Conservation (phyloP, 2,888 invertebrate species). For the Craniophora ligustri region DNA sequence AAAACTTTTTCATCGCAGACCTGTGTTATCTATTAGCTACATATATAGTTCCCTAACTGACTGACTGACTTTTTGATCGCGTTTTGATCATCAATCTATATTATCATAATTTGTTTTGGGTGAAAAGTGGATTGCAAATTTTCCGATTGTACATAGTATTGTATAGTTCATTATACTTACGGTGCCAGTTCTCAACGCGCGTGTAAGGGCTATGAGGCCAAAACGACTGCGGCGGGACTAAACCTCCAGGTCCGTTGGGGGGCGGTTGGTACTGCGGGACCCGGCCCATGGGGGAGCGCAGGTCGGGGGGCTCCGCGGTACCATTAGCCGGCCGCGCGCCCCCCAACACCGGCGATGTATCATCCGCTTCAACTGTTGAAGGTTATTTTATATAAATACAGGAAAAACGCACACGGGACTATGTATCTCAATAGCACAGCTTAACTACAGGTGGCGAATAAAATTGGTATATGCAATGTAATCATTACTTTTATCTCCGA, state of each 20-base stretch:
- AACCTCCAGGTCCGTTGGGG: constrained; percentile 81
- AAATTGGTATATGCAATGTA: too few species aligned
- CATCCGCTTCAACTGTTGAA: constrained; percentile 67
- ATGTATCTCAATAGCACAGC: too few species aligned
- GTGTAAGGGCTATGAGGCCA: constrained; percentile 76
- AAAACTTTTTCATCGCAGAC: too few species aligned
- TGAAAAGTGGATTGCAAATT: neutral
- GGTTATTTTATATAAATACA: neutral
- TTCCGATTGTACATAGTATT: too few species aligned
- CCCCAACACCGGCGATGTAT: constrained; percentile 55
- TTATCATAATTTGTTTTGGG: too few species aligned
- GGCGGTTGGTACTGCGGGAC: constrained; percentile 86
- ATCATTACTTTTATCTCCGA: too few species aligned
- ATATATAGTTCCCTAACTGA: too few species aligned
- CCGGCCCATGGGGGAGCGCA: constrained; percentile 76
- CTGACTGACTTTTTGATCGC: too few species aligned
- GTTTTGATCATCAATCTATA: neutral
- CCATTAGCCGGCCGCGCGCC: constrained; percentile 69
- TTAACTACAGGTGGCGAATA: neutral
- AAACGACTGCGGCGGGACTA: constrained; percentile 72
- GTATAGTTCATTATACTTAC: constrained; percentile 59
- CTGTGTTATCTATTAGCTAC: too few species aligned
- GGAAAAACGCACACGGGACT: too few species aligned
- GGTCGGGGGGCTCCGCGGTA: constrained; percentile 74
- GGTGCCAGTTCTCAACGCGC: constrained; percentile 77